Evolutionary conservation across 92 coral and sea anemone species (phyloP), one percentile per base, ranked within the genome.

Genomic region (Ricordea florida): DNA sequence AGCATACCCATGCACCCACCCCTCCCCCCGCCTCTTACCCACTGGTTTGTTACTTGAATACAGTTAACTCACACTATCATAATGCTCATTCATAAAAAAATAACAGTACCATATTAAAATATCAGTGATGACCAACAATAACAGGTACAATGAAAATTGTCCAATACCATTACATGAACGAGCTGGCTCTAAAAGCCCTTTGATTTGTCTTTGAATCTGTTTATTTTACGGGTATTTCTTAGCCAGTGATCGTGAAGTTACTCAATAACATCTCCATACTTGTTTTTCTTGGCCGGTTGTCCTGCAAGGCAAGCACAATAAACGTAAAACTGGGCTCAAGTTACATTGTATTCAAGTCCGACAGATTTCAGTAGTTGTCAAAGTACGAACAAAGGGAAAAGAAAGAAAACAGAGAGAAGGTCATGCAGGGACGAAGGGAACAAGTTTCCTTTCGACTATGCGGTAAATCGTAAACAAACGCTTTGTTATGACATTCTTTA

Each of bases 261-360:
- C 20, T 82, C 87, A 30, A 82, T 40, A 1, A 74, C 63, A 58
- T 82, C 87, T 31, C 87, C 87, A 65, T 82, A 82, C 20, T 55
- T 51, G 77, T 82, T 82, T 47, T 74, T 82, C 87, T 28, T 82
- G 4, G 77, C 70, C 21, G 82, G 69, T 32, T 82, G 77, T 20
- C 66, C 87, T 82, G 26, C 24, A 36, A n/a, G 9, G 8, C 35
- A 38, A 25, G 34, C 26, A 34, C 13, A 35, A 5, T n/a, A 0
- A 5, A 15, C 26, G 5, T 3, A 15, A 4, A 15, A 22, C 5
- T 27, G 43, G 13, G 14, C n/a, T n/a, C n/a, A n/a, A n/a, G n/a
- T n/a, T n/a, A n/a, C n/a, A n/a, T n/a, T n/a, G n/a, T n/a, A n/a
- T n/a, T n/a, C n/a, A n/a, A n/a, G n/a, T n/a, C n/a, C n/a, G n/a